These are phyloP conservation scores for Odontophorus gujanensis DNA, from an alignment of 2,113 vertebrate species.

Conservation along the genomic window DNA sequence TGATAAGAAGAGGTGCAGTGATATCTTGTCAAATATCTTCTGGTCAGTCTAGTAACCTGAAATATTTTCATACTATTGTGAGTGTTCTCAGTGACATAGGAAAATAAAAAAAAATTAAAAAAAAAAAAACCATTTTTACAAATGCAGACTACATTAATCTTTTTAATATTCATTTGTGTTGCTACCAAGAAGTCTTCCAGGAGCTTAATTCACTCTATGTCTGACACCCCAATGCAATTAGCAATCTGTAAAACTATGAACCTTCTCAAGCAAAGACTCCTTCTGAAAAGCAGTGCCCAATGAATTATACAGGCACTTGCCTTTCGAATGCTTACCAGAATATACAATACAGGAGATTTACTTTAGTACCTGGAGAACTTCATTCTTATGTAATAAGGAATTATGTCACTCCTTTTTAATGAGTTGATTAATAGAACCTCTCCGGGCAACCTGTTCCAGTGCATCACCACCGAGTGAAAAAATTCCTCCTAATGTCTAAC, in stretches of 20 bases:
- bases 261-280: neutral
- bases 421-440: neutral
- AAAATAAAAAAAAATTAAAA: neutral
- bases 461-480: too few relatives aligned
- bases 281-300: conserved; percentile 24
- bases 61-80: conserved; percentile 21
- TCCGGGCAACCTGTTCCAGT: too few relatives aligned
- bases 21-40: neutral
- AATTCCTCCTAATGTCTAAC: too few relatives aligned
- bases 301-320: conserved; percentile 21
- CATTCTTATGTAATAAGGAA: neutral
- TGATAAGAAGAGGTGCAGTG: neutral
- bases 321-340: neutral
- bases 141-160: neutral
- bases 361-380: conserved; percentile 11
- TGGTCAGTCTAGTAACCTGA: neutral
- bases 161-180: conserved; percentile 29
- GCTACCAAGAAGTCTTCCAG: conserved; percentile 21
- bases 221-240: conserved; percentile 58
- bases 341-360: conserved; percentile 3
- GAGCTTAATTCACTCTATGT: conserved; percentile 16
- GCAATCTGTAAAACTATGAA: conserved; percentile 28
- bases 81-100: neutral
- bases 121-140: neutral
- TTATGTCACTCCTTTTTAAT: conserved; percentile 1